Conservation (phyloP, 53 echinoderm and acorn worm genomes). For the Astropecten irregularis region DNA sequence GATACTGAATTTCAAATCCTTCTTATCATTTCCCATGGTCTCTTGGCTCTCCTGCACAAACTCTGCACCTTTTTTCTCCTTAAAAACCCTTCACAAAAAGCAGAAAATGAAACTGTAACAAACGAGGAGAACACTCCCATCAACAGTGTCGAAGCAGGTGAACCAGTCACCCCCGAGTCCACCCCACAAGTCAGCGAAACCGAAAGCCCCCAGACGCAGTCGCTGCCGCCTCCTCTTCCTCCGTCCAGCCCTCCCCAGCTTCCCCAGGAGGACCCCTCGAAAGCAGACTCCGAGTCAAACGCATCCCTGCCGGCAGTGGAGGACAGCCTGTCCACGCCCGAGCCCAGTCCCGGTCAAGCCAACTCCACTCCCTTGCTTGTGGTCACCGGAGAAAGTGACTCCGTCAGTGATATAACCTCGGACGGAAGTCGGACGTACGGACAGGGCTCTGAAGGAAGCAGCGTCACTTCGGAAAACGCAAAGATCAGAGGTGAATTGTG, state of each 20-base stretch:
- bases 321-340: background rate
- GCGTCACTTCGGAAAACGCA: conserved; percentile 5
- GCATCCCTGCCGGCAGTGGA: background rate
- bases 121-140: background rate
- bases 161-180: background rate
- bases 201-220: no score
- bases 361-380: conserved; percentile 8
- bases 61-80: no score
- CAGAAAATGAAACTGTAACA: conserved; percentile 35
- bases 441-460: background rate
- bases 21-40: no score
- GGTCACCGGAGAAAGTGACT: conserved; percentile 12
- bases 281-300: background rate
- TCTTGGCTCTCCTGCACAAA: no score
- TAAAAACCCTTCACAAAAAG: background rate
- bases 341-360: background rate
- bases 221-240: no score
- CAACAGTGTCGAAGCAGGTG: background rate
- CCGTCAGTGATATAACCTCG: background rate
- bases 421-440: background rate
- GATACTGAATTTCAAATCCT: no score
- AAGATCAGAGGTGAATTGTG: conserved; percentile 23
- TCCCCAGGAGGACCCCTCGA: background rate
- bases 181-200: background rate
- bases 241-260: background rate